Percentiles rank a stretch among this genome's conserved stretches.
Conservation (phyloP, 2,113 vertebrate species). For the Prionailurus bengalensis region DNA sequence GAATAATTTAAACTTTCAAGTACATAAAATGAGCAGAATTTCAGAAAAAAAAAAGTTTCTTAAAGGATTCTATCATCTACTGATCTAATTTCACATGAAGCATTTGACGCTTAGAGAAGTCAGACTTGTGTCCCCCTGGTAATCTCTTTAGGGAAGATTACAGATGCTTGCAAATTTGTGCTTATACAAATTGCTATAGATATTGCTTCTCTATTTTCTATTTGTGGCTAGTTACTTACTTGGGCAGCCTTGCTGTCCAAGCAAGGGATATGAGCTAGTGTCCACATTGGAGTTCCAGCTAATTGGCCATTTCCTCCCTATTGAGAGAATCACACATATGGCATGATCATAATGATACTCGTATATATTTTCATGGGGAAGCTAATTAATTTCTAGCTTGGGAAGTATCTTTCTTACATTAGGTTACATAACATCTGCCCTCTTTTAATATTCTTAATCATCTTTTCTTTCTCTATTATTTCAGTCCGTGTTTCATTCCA, state of each 20-base stretch:
- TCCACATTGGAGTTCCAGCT: background rate
- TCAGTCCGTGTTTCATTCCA: background rate
- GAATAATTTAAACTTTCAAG: background rate
- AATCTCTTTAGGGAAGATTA: background rate
- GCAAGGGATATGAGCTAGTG: background rate
- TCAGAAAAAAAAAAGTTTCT: background rate
- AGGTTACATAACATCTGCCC: background rate
- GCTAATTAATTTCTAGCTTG: background rate
- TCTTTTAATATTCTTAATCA: background rate
- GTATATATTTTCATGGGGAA: background rate
- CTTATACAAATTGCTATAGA: background rate
- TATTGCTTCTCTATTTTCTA: background rate
- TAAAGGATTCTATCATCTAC: background rate
- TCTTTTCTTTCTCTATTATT: background rate
- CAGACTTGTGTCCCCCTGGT: rapidly evolving
- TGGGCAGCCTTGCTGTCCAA: background rate
- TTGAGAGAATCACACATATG: background rate
- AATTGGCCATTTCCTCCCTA: background rate
- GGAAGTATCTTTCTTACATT: background rate
- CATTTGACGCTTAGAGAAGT: background rate
- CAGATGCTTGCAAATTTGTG: background rate
- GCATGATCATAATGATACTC: background rate
- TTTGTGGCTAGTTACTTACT: background rate
- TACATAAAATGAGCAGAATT: background rate
- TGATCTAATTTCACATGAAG: background rate